Percentiles rank a stretch among this genome's conserved stretches.
Conservation (phyloP, 2,113 vertebrate genomes). For the Empidonax alnorum region DNA sequence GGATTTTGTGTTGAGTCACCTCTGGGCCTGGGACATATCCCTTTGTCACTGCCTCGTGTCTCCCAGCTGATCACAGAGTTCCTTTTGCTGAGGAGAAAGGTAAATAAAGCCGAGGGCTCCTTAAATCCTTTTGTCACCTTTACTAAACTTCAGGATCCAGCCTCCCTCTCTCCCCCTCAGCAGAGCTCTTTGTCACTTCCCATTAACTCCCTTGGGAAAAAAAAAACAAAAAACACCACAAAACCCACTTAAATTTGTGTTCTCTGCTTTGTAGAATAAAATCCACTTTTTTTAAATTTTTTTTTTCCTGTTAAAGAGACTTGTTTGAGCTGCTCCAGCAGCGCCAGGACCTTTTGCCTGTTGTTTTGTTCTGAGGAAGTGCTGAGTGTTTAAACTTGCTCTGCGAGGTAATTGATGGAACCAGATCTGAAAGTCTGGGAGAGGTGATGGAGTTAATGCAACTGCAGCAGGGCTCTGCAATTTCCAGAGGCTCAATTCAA, state of each 20-base stretch:
- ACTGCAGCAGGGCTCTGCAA: neutral
- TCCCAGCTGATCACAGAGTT: neutral
- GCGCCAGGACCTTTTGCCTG: neutral
- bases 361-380: neutral
- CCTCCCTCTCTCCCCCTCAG: neutral
- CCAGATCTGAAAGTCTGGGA: neutral
- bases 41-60: neutral
- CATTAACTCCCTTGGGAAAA: neutral
- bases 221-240: neutral
- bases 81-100: neutral
- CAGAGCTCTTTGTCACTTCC: constrained; percentile 1
- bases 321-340: neutral
- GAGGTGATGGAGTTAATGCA: constrained; percentile 15
- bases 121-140: constrained; percentile 6
- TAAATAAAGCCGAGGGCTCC: neutral
- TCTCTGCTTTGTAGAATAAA: neutral
- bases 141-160: neutral
- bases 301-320: neutral
- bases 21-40: neutral
- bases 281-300: neutral
- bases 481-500: neutral
- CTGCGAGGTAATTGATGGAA: neutral
- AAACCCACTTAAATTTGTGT: neutral
- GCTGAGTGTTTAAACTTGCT: neutral
- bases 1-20: neutral